Evolutionary conservation across 2,888 invertebrate species (phyloP), one percentile per base, ranked within the genome.

Genomic region (Conops quadrifasciatus): DNA sequence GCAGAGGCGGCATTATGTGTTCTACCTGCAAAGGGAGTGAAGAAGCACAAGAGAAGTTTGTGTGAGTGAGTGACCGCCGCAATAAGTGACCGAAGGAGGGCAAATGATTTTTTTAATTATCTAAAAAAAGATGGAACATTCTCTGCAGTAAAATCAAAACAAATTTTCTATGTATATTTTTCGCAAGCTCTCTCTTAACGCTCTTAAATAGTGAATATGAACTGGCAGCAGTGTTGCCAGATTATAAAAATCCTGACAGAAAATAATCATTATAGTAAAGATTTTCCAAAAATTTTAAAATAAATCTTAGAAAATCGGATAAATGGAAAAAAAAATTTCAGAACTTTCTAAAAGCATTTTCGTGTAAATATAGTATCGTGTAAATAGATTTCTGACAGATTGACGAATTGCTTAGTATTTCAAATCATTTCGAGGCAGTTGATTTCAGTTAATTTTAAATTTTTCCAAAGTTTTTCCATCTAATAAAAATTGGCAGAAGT

Each of bases 1-100:
- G 89, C 89, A 88, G 93, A 95, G 67, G 91, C 90, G 74, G 90
- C 88, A 84, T 94, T 93, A 87, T 97, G 97, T 69, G 94, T 94
- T 78, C 95, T 92, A 82, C 96, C 97, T 97, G 90, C 2, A 71
- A 28, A 7, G 53, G n/a, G 21, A 4, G n/a, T 16, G 49, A 16
- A 49, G n/a, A 21, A 53, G 11, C 7, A 28, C 26, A 58, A 58
- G 49, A 49, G 0, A 24, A 21, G 11, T 11, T 11, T 21, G 24
- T n/a, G 49, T 49, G 21, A 21, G 53, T 4, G 19, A 53, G 53
- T 53, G 53, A 77, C 77, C 9, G 36, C 36, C 9, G 36, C 36
- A 36, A 36, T 9, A 36, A 36, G 9, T 36, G 36, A 9, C 36
- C 9, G 36, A 36, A 36, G 75, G 75, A 77, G 73, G 65, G 24